Evolutionary conservation across 2,113 vertebrate genomes (phyloP), one percentile per base, ranked within the genome.

Genomic region (Lepisosteus oculatus): DNA sequence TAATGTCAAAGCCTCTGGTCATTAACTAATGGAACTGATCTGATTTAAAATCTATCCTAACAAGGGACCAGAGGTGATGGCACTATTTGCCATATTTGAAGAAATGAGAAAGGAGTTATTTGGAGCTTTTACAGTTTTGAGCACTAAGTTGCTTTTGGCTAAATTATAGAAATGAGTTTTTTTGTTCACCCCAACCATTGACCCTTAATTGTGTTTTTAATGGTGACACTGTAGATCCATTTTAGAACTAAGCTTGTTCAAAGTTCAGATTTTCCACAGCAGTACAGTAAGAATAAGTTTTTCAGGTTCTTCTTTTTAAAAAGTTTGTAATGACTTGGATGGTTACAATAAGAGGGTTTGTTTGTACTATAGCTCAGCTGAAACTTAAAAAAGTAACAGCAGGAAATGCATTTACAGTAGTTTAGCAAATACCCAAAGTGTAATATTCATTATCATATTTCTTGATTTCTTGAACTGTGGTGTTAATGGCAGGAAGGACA

Each of bases 11-110:
- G 54, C 14, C 47, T 65, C 62, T 69, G 68, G 55, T 72, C 41
- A 55, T 43, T 15, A 72, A 56, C 56, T 55, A 72, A 67, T 67
- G 54, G 45, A 45, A 59, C 41, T 55, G 42, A 64, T 72, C 71
- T 72, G n/a, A 72, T 56, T 63, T 71, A n/a, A 45, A 17, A 15
- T 65, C 70, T 14, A 55, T 56, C 54, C 63, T 67, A 61, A 67
- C 47, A 67, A 56, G n/a, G 67, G 71, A 12, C 64, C 62, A 72
- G 64, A 72, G 44, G 64, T 67, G 64, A 72, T 72, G 55, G 61
- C 51, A 65, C 45, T 43, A 55, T 65, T 72, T 45, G 65, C 55
- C 62, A 65, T 8, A 65, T n/a, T n/a, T 65, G 62, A 12, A 65
- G 51, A 14, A 12, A 55, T 15, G 3, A 29, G n/a, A 3, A 17